Base-by-base conservation (phyloP, 2,888 invertebrate genomes). In the Steromphala cineraria region DNA sequence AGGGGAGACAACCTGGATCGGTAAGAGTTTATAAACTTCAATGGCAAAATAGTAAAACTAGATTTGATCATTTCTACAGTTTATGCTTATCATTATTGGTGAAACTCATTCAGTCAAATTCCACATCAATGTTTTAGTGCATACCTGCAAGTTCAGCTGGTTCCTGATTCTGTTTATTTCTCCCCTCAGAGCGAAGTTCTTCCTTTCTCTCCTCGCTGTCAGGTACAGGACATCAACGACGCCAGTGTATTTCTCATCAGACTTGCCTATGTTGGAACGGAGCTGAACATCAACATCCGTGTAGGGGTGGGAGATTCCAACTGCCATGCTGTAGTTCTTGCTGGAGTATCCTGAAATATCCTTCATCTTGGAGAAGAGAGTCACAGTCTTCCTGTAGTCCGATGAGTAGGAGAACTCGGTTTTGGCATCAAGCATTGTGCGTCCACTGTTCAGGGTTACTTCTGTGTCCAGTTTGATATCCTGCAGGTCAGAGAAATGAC, bases 221-320 rank as follows among this genome's bases (percentile, higher is more conserved):
- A 87, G 80, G 83, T 91, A 92, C 40, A 83, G 80, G 71, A 89
- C 53, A 24, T 87, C 83, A 67, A 89, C 62, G 55, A 86, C 89
- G 8, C 87, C 86, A 13, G 86, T 87, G 21, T 84, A 53, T 10
- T 74, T 81, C 17, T 87, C 82, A 52, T 79, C 81, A n/a, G 79
- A 83, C 28, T 75, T 83, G n/a, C 85, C 86, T 19, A 87, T 15
- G 55, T 88, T 86, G 5, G 88, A 86, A 36, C 67, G 84, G 78
- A 91, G 79, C 53, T 83, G 82, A 13, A 90, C 71, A 80, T 92
- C 90, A 0, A 90, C 85, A 52, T 88, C 79, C 31, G 90, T 90
- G 78, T 85, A 84, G 5, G 88, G 89, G 80, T 93, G 92, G 0
- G 82, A 81, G n/a, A 91, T 31, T 19, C 87, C 89, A 77, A 86